Base-by-base conservation (phyloP, 2,113 vertebrate species). In the Zosterops hypoxanthus region DNA sequence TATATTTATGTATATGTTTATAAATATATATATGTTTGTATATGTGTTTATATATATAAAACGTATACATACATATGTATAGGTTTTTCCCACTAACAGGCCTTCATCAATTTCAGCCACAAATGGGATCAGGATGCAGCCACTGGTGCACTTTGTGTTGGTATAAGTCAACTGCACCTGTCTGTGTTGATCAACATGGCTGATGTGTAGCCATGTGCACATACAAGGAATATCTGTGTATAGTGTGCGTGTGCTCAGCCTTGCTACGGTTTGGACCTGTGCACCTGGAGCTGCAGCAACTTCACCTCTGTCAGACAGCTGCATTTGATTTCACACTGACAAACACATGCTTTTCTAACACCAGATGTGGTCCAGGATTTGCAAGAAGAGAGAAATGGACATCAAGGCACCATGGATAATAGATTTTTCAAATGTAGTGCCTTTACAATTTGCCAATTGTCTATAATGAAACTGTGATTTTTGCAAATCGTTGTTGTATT, bases 51-150 rank as follows among this genome's bases (percentile, higher is more conserved):
- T 31, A 46, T 28, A 19, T 25, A 36, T 4, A 23, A 85, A 53
- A 42, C 29, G 10, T 16, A 8, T 14, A 29, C 1, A 0, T 33
- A 8, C 7, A 3, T 46, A 14, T 53, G 0, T 18, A 13, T 17
- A 39, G 9, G 44, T 53, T 3, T 71, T 78, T 82, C 25, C 9
- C 14, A 26, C 9, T 47, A 42, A 47, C 8, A 47, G 64, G 63
- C 14, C 25, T 56, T 61, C 8, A 21, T 11, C 1, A 1, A 53
- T 11, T 57, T 82, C 42, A 73, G n/a, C 3, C 52, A 77, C 41
- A 89, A 66, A 47, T 12, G 5, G 33, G 16, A 68, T 52, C 26
- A 53, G n/a, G 5, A 53, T 64, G 5, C 36, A 31, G 21, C 16
- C 34, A 39, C 25, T 53, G 21, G 9, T 49, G 15, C 22, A 26